phyloP scores from a whole-genome alignment of 92 coral and sea anemone genomes.

The Actinostola sp. region DNA sequence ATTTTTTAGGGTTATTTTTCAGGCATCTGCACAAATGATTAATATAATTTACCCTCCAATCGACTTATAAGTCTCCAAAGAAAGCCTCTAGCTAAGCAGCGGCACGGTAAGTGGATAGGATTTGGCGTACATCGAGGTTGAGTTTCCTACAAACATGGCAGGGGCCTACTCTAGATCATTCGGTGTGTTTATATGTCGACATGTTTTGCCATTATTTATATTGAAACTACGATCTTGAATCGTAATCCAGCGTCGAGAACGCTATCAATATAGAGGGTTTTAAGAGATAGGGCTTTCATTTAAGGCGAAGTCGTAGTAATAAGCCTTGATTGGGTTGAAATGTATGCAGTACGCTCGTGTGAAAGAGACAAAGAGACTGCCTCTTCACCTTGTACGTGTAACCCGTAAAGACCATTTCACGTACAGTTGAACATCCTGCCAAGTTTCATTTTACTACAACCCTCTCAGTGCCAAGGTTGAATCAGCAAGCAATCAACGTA shows the following conservation, averaged over 20 bases:
- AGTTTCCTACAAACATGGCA: slow-evolving; percentile 25
- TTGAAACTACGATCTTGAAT: slow-evolving; percentile 3
- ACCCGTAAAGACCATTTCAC: slow-evolving; percentile 16
- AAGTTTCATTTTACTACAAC: slow-evolving; percentile 24
- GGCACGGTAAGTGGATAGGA: slow-evolving; percentile 13
- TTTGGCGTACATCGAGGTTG: neutral
- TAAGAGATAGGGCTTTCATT: neutral
- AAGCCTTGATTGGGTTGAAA: neutral
- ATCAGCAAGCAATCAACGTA: neutral
- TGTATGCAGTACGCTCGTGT: neutral
- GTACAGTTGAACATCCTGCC: neutral
- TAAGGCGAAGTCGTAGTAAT: neutral
- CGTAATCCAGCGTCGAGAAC: neutral
- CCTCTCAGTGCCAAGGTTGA: slow-evolving; percentile 9
- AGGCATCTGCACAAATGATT: slow-evolving; percentile 28
- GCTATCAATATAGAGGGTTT: neutral
- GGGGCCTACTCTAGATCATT: neutral
- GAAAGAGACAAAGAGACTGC: neutral
- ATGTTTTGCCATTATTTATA: slow-evolving; percentile 5
- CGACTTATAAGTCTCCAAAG: slow-evolving; percentile 23
- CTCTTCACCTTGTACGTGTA: neutral
- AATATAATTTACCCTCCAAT: slow-evolving; percentile 5
- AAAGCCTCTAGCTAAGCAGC: slow-evolving; percentile 1
- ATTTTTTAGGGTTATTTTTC: slow-evolving; percentile 1
- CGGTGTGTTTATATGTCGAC: slow-evolving; percentile 7